Conservation (phyloP, 2,797 vertebrate species). For the Myotis myotis region DNA sequence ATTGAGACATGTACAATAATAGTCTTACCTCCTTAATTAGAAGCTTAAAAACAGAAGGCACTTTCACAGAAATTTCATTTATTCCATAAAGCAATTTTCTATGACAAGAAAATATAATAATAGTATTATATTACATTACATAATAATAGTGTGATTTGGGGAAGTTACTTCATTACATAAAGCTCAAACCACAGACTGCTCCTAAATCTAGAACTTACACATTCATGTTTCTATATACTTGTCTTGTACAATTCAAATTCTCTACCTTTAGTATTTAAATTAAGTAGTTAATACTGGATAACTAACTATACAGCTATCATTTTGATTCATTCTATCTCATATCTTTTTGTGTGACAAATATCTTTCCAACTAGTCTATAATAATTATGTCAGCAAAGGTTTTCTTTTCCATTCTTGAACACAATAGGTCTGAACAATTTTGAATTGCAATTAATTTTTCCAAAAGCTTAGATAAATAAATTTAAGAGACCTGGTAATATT, state of each 20-base stretch:
- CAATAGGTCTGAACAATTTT: conserved; percentile 12
- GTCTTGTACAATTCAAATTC: conserved; percentile 17
- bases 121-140: neutral
- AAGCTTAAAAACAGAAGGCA: conserved; percentile 99
- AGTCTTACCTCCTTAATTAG: conserved; percentile 97
- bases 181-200: conserved; percentile 23
- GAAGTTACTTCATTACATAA: conserved; percentile 26
- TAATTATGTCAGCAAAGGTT: neutral
- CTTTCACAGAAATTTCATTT: conserved; percentile 99
- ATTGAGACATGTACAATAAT: neutral
- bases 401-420: conserved; percentile 23
- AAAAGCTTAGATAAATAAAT: conserved; percentile 23
- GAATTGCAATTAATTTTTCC: conserved; percentile 1
- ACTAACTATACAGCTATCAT: neutral
- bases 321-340: conserved; percentile 11
- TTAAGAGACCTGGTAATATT: neutral
- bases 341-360: neutral
- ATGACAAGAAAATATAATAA: conserved; percentile 66
- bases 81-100: conserved; percentile 97
- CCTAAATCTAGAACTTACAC: conserved; percentile 35
- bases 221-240: conserved; percentile 15
- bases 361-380: conserved; percentile 26
- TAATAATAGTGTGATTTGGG: neutral
- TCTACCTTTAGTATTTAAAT: conserved; percentile 1
- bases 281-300: neutral